phyloP scores from a whole-genome alignment of 1,140 invertebrate genomes.

The Pseudoatta argentina region DNA sequence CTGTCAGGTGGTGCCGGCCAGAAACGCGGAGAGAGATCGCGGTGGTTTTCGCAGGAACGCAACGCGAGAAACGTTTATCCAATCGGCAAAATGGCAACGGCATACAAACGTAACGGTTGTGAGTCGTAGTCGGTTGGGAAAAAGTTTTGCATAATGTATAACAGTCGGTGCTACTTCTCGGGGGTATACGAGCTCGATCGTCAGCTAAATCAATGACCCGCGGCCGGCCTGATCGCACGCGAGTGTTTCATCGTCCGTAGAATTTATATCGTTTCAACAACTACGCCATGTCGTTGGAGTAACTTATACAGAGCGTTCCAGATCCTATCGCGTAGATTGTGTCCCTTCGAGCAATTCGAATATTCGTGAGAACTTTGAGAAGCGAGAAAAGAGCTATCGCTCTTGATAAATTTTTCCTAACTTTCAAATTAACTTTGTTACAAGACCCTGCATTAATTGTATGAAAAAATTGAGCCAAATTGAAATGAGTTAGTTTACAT shows the following conservation, averaged over 20 bases:
- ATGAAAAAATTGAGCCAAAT: no score
- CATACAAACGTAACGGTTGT: constrained; percentile 6
- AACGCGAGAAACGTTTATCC: constrained; percentile 32
- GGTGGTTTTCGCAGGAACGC: constrained; percentile 17
- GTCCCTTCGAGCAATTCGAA: background rate
- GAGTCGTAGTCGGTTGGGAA: constrained; percentile 39
- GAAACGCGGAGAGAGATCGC: constrained; percentile 5
- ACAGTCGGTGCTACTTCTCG: constrained; percentile 50
- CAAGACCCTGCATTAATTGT: no score
- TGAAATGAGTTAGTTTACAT: no score
- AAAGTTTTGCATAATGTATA: constrained; percentile 75
- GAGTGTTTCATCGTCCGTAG: constrained; percentile 69
- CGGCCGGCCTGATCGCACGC: constrained; percentile 54
- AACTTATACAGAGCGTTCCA: background rate
- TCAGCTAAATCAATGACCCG: constrained; percentile 74
- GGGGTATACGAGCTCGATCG: constrained; percentile 55
- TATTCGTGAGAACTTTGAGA: background rate
- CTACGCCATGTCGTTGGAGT: constrained; percentile 44
- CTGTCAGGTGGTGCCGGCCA: background rate
- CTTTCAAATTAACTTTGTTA: background rate
- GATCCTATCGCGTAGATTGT: background rate
- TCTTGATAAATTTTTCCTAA: constrained; percentile 1
- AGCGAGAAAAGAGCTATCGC: background rate
- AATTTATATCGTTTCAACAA: constrained; percentile 66
- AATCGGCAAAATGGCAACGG: constrained; percentile 23